A percentile compares a stretch with the other conserved stretches of the same genome.
Conservation (phyloP, 2,113 vertebrate genomes). For the Corapipo altera region DNA sequence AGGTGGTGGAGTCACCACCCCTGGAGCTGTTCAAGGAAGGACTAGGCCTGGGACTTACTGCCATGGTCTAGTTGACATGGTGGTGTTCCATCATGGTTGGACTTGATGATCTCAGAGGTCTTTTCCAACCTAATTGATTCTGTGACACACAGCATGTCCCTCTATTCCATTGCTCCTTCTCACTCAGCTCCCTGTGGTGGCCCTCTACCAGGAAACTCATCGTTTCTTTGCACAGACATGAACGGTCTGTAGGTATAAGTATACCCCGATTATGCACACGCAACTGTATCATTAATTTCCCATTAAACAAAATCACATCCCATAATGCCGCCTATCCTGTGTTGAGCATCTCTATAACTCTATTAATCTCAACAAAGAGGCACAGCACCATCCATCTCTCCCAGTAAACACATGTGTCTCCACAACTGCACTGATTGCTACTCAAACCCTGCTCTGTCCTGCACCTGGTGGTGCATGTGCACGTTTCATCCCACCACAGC, state of each 20-base stretch:
- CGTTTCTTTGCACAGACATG: rapidly evolving
- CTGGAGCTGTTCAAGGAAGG: not conserved
- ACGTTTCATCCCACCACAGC: rapidly evolving
- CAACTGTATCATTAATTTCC: not conserved
- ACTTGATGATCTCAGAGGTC: not conserved
- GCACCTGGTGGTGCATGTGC: rapidly evolving
- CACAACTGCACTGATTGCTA: rapidly evolving
- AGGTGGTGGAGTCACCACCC: not conserved
- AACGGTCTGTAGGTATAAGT: not conserved
- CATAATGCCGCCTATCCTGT: not conserved
- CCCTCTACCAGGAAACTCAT: not conserved
- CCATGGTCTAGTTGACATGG: not conserved
- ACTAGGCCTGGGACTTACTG: not conserved
- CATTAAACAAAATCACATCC: not conserved
- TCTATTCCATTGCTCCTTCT: not conserved
- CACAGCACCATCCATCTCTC: not conserved
- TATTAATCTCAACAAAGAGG: not conserved
- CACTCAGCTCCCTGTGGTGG: not conserved
- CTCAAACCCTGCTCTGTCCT: rapidly evolving
- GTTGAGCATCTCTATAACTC: rapidly evolving
- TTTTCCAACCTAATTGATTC: not conserved
- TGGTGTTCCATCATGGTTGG: not conserved
- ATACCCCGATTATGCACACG: not conserved
- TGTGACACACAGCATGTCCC: rapidly evolving
- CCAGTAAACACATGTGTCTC: rapidly evolving